Conservation (phyloP, 1,140 invertebrate species). For the Coelopa frigida region DNA sequence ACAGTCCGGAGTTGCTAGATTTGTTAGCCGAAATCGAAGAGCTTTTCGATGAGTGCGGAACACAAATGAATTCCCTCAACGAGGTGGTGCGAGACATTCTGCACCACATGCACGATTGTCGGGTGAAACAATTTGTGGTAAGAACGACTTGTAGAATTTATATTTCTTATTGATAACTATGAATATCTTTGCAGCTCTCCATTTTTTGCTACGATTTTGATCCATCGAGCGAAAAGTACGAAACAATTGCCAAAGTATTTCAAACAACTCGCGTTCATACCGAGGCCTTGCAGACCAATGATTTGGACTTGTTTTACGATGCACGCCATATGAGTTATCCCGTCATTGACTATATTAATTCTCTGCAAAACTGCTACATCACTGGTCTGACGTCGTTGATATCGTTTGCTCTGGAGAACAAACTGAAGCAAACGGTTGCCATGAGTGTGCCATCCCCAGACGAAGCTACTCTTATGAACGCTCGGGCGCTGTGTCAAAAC, state of each 20-base stretch:
- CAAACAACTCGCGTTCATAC: background rate
- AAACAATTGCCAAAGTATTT: background rate
- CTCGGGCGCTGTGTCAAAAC: conserved; percentile 19
- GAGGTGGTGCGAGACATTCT: background rate
- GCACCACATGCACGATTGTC: background rate
- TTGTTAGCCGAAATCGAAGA: conserved; percentile 1
- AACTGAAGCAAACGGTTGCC: background rate
- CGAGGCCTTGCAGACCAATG: background rate
- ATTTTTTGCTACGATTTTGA: too few relatives aligned
- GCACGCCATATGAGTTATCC: conserved; percentile 2
- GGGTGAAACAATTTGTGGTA: conserved; percentile 7
- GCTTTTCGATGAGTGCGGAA: conserved; percentile 8
- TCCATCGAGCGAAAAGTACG: too few relatives aligned
- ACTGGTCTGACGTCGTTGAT: background rate
- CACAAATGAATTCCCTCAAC: background rate
- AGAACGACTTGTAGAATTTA: background rate
- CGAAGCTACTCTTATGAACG: background rate
- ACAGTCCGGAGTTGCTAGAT: background rate
- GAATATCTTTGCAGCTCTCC: too few relatives aligned
- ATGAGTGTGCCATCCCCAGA: background rate
- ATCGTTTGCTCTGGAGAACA: background rate
- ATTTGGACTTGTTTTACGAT: conserved; percentile 10
- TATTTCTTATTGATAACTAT: too few relatives aligned
- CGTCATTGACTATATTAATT: background rate
- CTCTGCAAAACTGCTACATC: background rate